Percentiles rank a stretch among this genome's conserved stretches.
These are phyloP conservation scores for Trachymyrmex septentrionalis DNA, from an alignment of 1,140 invertebrate species.

Conservation along the genomic window DNA sequence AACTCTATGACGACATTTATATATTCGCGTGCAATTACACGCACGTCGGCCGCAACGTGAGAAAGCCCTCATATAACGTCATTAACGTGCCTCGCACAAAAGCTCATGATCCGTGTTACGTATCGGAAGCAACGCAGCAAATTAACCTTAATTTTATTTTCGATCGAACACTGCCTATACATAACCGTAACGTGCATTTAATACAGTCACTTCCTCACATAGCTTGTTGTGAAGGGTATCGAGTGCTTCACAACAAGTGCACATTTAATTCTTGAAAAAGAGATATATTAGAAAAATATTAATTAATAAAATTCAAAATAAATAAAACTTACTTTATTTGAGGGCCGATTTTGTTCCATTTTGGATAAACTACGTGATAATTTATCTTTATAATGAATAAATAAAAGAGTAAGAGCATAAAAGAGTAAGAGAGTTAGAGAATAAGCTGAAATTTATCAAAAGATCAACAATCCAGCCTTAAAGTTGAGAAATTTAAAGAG, in stretches of 20 bases:
- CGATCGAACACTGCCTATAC: constrained; percentile 21
- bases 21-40: constrained; percentile 49
- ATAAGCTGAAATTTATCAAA: no score
- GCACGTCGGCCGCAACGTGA: constrained; percentile 42
- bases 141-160: constrained; percentile 67
- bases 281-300: no score
- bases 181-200: not conserved
- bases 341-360: no score
- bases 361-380: no score
- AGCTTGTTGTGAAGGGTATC: not conserved
- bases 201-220: not conserved
- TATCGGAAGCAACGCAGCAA: constrained; percentile 41
- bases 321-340: no score
- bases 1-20: constrained; percentile 30
- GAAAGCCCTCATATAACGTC: constrained; percentile 45
- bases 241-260: not conserved
- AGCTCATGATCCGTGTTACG: constrained; percentile 29
- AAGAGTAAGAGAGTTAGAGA: no score
- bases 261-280: no score
- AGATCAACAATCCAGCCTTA: no score
- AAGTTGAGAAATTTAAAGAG: not conserved
- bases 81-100: constrained; percentile 41
- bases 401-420: no score
- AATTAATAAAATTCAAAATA: no score
- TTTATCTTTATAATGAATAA: no score